Evolutionary conservation across 1,140 invertebrate species (phyloP), one percentile per base, ranked within the genome.

Genomic region (Listronotus bonariensis): DNA sequence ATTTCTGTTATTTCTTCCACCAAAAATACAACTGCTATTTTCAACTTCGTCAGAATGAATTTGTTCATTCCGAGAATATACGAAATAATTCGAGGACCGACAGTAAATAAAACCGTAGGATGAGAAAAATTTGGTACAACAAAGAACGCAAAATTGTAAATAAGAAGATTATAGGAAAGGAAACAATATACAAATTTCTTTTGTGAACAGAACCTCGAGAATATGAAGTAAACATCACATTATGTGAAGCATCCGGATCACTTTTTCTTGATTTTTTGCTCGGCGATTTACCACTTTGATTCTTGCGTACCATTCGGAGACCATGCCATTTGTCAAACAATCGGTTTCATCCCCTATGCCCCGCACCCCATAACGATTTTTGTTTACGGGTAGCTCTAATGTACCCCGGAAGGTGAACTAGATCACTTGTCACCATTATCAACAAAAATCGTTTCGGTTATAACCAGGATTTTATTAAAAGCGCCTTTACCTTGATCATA

Each of bases 51-150:
- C 83, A 62, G 83, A 83, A 74, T 86, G 83, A 71, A 73, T 82
- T 74, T 82, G 86, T 77, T 83, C 85, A 75, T 87, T 84, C 69
- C 58, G 48, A 57, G 48, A 34, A 10, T 56, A 41, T 14, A 72
- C 46, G 88, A 85, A 68, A 89, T 82, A 76, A 77, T 84, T 85
- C 69, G 88, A 87, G 42, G 88, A 89, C 59, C 89, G 88, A 59
- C 87, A 86, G 80, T 92, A 92, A 67, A 93, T 81, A 79, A n/a
- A 92, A 92, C 72, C 89, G 89, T 78, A 92, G 90, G 77, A 93
- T 87, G 76, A 92, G 84, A 82, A 91, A 92, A 76, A 93, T 83
- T 78, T 92, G 89, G 82, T 92, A 92, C 58, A 92, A 84, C 73
- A 92, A 80, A 54, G 88, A 88, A 70, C 90, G 84, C 61, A 93